Base-by-base conservation (phyloP, 2,113 vertebrate genomes). In the Rhinogobius similis region DNA sequence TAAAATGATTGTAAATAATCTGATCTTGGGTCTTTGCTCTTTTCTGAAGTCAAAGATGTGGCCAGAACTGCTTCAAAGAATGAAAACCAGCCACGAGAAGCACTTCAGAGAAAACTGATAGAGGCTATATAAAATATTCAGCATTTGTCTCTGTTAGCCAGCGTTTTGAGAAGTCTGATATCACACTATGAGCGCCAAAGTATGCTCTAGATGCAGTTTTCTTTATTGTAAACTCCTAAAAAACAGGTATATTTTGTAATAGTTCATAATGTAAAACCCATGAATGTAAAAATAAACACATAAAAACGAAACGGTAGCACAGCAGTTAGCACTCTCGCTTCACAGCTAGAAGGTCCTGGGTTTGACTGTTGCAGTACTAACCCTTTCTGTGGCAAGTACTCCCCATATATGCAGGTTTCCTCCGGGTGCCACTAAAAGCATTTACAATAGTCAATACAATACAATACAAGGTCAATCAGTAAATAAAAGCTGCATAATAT, bases 101-200 rank as follows among this genome's bases (percentile, higher is more conserved):
- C 70, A 75, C 52, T 74, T 82, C 61, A 64, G 62, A 77, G 64
- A 81, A 61, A 66, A 71, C 38, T 21, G 70, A 73, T 75, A 68
- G 72, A 84, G 67, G 63, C 73, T 53, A 70, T 79, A 82, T 80
- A 72, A 88, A 88, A 82, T 82, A 86, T 82, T 78, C 61, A 87
- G 24, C 65, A 77, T 76, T 76, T 78, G 70, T 82, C 69, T 83
- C 68, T 73, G 68, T 71, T 69, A 62, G 76, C 39, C 67, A 71
- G 26, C n/a, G 21, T 74, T 82, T 79, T 75, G 70, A 88, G 68
- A 75, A 65, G 62, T 72, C 73, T 73, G 62, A 73, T 72, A 76
- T 86, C 65, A 72, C 48, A 67, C 55, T 62, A 75, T 64, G 58
- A 73, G 18, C 50, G 67, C 44, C 68, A 73, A 44, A 69, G 53